Evolutionary conservation across 2,888 invertebrate genomes (phyloP), one percentile per base, ranked within the genome.

Genomic region (Malacosoma neustria): DNA sequence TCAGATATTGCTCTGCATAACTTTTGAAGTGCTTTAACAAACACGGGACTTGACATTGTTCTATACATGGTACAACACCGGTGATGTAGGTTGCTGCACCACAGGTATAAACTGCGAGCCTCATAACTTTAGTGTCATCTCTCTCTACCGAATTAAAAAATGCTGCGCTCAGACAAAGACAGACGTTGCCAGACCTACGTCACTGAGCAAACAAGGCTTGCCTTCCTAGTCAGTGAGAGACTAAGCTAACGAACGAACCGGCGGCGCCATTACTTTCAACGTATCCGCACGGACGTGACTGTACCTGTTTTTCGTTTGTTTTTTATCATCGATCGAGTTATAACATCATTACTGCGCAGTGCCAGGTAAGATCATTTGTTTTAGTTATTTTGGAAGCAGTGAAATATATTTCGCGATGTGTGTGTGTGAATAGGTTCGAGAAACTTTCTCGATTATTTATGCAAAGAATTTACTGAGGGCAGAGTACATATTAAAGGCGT

Each of bases 401-500:
- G 77, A 54, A 50, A 52, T 45, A 38, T 51, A 54, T 66, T 62
- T 54, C 51, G 63, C 53, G 65, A 64, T 76, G 79, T 80, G 79
- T 62, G 62, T 66, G 67, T 57, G 47, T 49, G 56, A 57, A 57
- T 66, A 67, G 59, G 54, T 44, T 56, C 48, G 49, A 53, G 49
- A 50, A 79, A 82, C 80, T 82, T 82, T 84, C 82, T 72, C 74
- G 67, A 61, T 75, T 84, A 80, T 81, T 76, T 75, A 85, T 81
- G 77, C 84, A 80, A 81, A 75, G 80, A 81, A 84, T 84, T 81
- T 70, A 76, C 70, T 59, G 77, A 80, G 72, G 84, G 84, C 81
- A 75, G 72, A 75, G 73, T 70, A 70, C 74, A 73, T 71, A 71
- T 69, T 67, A 64, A 66, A 61, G 32, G 68, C 61, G 59, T 71